Evolutionary conservation across 2,113 vertebrate genomes (phyloP).

Genomic region (Phylloscopus trochiloides): DNA sequence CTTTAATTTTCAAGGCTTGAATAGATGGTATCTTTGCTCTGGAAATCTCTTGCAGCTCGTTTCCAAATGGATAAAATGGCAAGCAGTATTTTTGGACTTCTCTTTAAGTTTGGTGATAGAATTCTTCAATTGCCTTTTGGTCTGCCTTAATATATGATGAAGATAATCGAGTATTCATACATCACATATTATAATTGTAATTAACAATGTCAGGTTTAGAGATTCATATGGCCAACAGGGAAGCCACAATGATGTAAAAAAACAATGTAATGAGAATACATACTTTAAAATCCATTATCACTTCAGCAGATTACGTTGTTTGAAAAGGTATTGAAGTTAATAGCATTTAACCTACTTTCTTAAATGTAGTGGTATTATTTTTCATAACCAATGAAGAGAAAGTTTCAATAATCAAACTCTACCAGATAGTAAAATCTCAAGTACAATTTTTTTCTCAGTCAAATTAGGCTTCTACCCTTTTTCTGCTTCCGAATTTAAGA

Average conservation of each 20-base stretch:
- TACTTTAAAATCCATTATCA: constrained; percentile 72
- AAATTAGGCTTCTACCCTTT: constrained; percentile 25
- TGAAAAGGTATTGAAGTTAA: constrained; percentile 71
- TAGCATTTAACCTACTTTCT: constrained; percentile 71
- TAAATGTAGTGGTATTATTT: constrained; percentile 54
- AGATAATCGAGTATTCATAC: constrained; percentile 44
- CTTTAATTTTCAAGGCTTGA: constrained; percentile 4
- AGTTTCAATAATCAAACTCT: constrained; percentile 46
- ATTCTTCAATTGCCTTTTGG: constrained; percentile 35
- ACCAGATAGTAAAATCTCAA: constrained; percentile 56
- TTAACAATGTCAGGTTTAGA: constrained; percentile 52
- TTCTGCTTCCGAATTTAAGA: constrained; percentile 10
- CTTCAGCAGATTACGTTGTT: constrained; percentile 70
- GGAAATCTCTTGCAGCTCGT: background rate
- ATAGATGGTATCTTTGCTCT: background rate
- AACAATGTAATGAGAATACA: constrained; percentile 59
- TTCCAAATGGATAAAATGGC: constrained; percentile 29
- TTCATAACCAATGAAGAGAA: constrained; percentile 57
- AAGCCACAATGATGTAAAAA: constrained; percentile 65
- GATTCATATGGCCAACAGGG: constrained; percentile 52
- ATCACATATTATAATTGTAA: constrained; percentile 47
- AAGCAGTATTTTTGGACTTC: background rate
- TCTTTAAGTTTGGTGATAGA: background rate
- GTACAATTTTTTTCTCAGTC: constrained; percentile 18
- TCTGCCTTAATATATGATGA: constrained; percentile 41